phyloP scores from a whole-genome alignment of 2,113 vertebrate species.

The Arenaria interpres region DNA sequence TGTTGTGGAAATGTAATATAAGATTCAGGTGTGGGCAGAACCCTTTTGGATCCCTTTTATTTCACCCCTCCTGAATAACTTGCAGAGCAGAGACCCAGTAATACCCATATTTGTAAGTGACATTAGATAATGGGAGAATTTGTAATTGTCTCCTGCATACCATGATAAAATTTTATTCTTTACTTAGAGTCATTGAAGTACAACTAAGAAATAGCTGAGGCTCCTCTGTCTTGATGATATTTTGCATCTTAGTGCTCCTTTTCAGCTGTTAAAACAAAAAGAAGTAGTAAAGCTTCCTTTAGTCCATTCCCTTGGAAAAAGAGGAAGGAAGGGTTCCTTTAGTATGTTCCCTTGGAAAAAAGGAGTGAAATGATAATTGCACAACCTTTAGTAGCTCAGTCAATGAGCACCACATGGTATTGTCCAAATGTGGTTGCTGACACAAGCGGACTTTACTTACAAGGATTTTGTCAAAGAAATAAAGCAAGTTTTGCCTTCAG shows the following conservation, averaged over 20 bases:
- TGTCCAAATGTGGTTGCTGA: background rate
- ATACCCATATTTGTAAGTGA: background rate
- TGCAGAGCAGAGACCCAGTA: background rate
- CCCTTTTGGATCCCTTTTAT: background rate
- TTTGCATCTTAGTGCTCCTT: background rate
- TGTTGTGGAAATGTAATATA: background rate
- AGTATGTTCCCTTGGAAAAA: background rate
- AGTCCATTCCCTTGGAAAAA: background rate
- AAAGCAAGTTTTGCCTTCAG: background rate
- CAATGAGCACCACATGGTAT: background rate
- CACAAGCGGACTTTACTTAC: background rate
- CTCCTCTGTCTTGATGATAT: background rate
- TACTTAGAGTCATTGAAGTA: background rate
- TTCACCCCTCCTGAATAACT: background rate
- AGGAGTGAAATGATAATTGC: background rate
- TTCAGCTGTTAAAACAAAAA: background rate
- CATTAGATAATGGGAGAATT: background rate
- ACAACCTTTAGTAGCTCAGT: background rate
- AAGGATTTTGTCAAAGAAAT: background rate
- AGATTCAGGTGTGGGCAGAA: background rate
- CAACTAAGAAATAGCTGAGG: background rate
- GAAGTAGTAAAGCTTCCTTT: background rate
- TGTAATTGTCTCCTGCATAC: background rate
- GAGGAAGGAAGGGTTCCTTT: background rate
- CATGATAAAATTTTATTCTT: background rate